These are phyloP conservation scores for Esperia sulphurella DNA, from an alignment of 2,888 invertebrate species.

Conservation along the genomic window DNA sequence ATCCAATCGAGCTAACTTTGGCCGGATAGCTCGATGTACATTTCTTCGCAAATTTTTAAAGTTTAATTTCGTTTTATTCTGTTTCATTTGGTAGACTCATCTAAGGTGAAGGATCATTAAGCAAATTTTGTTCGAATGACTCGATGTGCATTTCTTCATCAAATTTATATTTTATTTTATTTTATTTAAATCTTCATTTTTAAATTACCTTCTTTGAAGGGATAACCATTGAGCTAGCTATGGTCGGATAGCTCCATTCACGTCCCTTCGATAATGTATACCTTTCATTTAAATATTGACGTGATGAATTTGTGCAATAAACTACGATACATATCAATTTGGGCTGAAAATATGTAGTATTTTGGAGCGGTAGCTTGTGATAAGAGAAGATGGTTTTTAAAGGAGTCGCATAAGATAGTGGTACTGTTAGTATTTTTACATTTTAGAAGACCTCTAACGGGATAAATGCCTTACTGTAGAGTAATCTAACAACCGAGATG, in stretches of 20 bases:
- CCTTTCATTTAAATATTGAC: conserved; percentile 20
- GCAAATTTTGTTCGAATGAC: too few relatives aligned
- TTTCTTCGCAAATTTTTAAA: conserved; percentile 32
- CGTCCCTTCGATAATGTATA: conserved; percentile 33
- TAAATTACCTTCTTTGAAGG: conserved; percentile 26
- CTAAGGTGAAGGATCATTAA: too few relatives aligned
- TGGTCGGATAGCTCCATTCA: conserved; percentile 36
- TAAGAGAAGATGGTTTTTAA: conserved; percentile 48
- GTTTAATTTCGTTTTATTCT: not conserved
- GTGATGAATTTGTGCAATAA: conserved; percentile 71
- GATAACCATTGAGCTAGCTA: conserved; percentile 54
- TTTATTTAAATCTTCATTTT: too few relatives aligned
- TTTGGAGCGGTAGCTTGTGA: conserved; percentile 67
- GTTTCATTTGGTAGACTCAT: too few relatives aligned
- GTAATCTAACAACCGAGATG: conserved; percentile 44
- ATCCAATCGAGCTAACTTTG: conserved; percentile 61
- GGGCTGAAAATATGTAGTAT: conserved; percentile 62
- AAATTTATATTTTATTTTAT: too few relatives aligned
- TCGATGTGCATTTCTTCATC: too few relatives aligned
- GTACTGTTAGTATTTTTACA: conserved; percentile 63
- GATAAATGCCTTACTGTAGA: conserved; percentile 65
- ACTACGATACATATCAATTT: conserved; percentile 77
- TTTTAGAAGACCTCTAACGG: conserved; percentile 55
- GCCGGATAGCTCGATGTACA: conserved; percentile 62
- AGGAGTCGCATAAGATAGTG: conserved; percentile 51